A percentile compares a stretch with the other conserved stretches of the same genome.
These are phyloP conservation scores for Sycon ciliatum DNA, from an alignment of 37 sponge, comb jelly and placozoan genomes.

Conservation along the genomic window DNA sequence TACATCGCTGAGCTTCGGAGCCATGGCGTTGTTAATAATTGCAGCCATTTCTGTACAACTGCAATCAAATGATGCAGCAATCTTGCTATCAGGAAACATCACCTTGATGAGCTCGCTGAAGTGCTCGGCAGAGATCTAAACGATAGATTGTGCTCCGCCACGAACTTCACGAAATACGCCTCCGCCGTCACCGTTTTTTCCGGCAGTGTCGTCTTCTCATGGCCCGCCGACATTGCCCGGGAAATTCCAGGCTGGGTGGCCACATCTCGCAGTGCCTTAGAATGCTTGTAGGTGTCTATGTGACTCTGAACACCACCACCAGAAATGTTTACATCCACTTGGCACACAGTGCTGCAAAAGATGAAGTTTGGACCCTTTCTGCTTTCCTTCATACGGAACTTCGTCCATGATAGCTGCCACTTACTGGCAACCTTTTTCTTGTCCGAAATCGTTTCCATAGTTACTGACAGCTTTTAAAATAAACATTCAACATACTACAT, in stretches of 20 bases:
- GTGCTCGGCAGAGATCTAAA: slow-evolving; percentile 22
- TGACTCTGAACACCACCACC: slow-evolving; percentile 40
- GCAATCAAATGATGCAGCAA: slow-evolving; percentile 23
- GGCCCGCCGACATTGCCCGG: no score
- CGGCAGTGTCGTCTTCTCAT: background rate
- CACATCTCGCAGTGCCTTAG: background rate
- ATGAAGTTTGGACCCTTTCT: slow-evolving; percentile 22
- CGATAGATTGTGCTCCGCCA: slow-evolving; percentile 36
- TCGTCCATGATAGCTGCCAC: no score
- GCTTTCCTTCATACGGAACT: no score
- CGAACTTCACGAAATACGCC: slow-evolving; percentile 13
- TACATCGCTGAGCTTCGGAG: background rate
- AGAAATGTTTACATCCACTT: slow-evolving; percentile 17
- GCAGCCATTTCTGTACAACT: slow-evolving; percentile 33
- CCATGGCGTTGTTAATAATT: slow-evolving; percentile 29
- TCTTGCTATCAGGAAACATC: slow-evolving; percentile 41
- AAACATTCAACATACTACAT: no score
- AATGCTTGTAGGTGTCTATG: slow-evolving; percentile 33
- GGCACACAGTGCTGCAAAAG: slow-evolving; percentile 21
- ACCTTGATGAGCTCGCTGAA: slow-evolving; percentile 23
- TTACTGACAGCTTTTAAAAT: no score
- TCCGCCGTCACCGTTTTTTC: slow-evolving; percentile 28
- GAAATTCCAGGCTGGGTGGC: background rate
- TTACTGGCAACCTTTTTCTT: no score
- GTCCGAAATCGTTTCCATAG: no score